phyloP scores from a whole-genome alignment of 1,140 invertebrate genomes.

The Zaprionus davidi region DNA sequence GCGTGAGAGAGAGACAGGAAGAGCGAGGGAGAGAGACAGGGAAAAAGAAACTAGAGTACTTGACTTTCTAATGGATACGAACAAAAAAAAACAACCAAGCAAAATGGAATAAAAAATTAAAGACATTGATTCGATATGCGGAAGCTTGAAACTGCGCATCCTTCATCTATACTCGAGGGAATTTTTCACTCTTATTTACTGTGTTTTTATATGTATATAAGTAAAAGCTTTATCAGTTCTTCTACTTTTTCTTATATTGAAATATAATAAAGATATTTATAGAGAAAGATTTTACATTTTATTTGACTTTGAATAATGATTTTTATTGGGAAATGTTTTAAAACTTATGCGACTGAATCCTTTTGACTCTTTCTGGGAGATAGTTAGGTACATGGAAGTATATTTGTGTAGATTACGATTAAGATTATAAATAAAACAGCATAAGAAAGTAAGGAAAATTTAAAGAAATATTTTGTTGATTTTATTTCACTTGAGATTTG shows the following conservation, averaged over 20 bases:
- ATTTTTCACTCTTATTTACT: background rate
- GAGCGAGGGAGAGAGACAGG: background rate
- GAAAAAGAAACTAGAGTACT: constrained; percentile 25
- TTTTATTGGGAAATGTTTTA: background rate
- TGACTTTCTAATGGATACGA: constrained; percentile 31
- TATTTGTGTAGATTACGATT: background rate
- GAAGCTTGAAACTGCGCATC: constrained; percentile 22
- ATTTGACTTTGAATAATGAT: background rate
- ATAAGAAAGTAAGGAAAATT: too few relatives aligned
- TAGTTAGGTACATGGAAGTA: background rate
- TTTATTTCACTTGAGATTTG: too few relatives aligned
- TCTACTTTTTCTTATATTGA: too few relatives aligned
- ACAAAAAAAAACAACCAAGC: constrained; percentile 28
- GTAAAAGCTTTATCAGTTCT: background rate
- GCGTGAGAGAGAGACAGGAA: constrained; percentile 9
- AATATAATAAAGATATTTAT: too few relatives aligned
- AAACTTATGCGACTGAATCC: background rate
- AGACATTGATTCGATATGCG: constrained; percentile 47
- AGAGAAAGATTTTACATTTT: too few relatives aligned
- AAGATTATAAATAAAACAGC: background rate
- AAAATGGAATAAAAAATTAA: constrained; percentile 32
- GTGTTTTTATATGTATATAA: background rate
- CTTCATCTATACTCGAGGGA: constrained; percentile 1
- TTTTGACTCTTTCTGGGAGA: background rate
- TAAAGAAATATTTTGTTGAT: too few relatives aligned